Percentiles rank a stretch among this genome's conserved stretches.
Evolutionary conservation across 2,113 vertebrate genomes (phyloP).

Genomic region (Ranitomeya imitator): DNA sequence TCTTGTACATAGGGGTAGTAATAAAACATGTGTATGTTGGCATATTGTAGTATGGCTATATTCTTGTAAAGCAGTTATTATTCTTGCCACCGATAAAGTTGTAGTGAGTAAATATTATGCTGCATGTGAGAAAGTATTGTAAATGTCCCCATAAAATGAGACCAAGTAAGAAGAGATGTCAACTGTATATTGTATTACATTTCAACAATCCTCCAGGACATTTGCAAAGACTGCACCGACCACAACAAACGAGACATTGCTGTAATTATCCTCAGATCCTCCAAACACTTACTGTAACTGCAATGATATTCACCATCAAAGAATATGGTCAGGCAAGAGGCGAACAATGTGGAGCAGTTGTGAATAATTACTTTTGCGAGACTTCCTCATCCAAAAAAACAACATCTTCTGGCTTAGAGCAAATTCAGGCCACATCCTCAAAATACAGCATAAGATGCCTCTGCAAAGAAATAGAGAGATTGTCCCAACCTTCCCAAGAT

Average conservation of each 20-base stretch:
- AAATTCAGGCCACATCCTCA: neutral
- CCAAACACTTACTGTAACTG: constrained; percentile 1
- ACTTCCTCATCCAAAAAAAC: constrained; percentile 25
- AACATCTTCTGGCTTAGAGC: neutral
- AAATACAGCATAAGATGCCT: neutral
- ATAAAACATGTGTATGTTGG: no score
- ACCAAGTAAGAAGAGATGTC: neutral
- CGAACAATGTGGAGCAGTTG: constrained; percentile 21
- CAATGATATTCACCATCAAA: constrained; percentile 33
- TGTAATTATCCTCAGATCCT: constrained; percentile 31
- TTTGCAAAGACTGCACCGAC: neutral
- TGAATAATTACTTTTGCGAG: constrained; percentile 32
- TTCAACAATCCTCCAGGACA: neutral
- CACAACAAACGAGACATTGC: constrained; percentile 28
- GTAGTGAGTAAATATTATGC: neutral
- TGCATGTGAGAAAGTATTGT: neutral
- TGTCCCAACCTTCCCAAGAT: no score
- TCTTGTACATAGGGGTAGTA: neutral
- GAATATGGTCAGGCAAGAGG: neutral
- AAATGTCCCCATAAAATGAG: neutral
- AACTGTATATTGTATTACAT: neutral
- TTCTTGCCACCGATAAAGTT: neutral
- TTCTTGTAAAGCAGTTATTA: neutral
- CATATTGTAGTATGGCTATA: neutral
- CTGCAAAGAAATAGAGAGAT: neutral